These are phyloP conservation scores for Rhynchotus rufescens DNA, from an alignment of 2,797 vertebrate species.

Conservation along the genomic window DNA sequence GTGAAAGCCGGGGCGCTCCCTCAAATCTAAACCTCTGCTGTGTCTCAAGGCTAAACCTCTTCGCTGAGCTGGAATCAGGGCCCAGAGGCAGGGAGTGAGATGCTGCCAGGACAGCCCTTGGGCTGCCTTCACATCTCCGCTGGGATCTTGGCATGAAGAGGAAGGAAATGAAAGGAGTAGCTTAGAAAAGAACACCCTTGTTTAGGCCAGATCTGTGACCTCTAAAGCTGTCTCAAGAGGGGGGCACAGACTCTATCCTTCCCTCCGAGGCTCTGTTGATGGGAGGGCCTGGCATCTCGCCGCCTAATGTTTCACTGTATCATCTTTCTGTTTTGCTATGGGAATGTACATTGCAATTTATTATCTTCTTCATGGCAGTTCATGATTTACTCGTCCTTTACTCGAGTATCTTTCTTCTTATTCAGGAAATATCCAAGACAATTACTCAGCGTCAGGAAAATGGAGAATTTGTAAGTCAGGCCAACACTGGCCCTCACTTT, in stretches of 20 bases:
- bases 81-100: constrained; percentile 47
- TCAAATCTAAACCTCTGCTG: constrained; percentile 50
- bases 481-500: not conserved
- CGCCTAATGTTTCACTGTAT: constrained; percentile 21
- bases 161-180: constrained; percentile 64
- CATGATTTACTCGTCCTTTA: not conserved
- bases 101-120: constrained; percentile 43
- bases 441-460: not conserved
- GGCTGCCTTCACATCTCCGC: constrained; percentile 67
- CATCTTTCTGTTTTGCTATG: constrained; percentile 36
- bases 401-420: not conserved
- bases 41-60: constrained; percentile 46
- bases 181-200: constrained; percentile 70
- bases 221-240: constrained; percentile 60
- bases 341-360: not conserved
- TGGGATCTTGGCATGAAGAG: constrained; percentile 64
- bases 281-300: constrained; percentile 68
- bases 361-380: not conserved
- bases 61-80: constrained; percentile 61
- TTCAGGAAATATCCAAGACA: not conserved
- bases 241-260: constrained; percentile 38
- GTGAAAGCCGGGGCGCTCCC: not conserved
- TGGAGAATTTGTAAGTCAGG: not conserved
- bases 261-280: constrained; percentile 61
- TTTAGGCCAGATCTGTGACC: constrained; percentile 69